Evolutionary conservation across 2,888 invertebrate genomes (phyloP), one percentile per base, ranked within the genome.

Genomic region (Pterostichus niger): DNA sequence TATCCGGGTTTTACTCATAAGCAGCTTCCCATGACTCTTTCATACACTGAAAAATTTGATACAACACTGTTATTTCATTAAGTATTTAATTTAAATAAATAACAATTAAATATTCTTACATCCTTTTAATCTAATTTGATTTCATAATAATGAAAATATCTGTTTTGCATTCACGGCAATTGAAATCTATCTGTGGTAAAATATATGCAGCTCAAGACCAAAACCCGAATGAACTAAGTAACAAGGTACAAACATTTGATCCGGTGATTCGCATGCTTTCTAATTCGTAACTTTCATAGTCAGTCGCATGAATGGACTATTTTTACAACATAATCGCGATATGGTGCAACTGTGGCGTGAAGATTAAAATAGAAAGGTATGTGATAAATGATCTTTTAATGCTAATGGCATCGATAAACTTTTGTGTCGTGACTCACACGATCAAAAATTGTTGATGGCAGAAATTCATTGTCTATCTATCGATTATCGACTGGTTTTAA

Each of bases 401-500:
- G 68, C 24, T 71, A 71, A 71, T 71, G 68, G 15, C 17, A 71
- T 71, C 68, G 44, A 71, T 71, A 44, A 52, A 71, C 17, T 40
- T 15, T 40, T 56, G 56, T 17, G 9, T 71, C 68, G 44, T 71
- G 68, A 71, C 44, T 71, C 68, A 71, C 24, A n/a, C 68, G 68
- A 71, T 71, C 17, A 71, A 71, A 71, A 71, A n/a, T 0, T 24
- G 24, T 64, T 64, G 64, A 64, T 71, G 68, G 68, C 15, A 71
- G 44, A 71, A 71, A 71, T 71, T 71, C 68, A 71, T 71, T 71
- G 68, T 71, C 68, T 71, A 44, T 40, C 44, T 71, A 71, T 71
- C 68, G 68, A 71, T 44, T 56, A 56, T 56, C 56, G 56, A 17
- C 17, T 17, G 56, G 2, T 71, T 64, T 44, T 2, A 44, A 71